Evolutionary conservation across 2,113 vertebrate genomes (phyloP).

Genomic region (Pelusios castaneus): DNA sequence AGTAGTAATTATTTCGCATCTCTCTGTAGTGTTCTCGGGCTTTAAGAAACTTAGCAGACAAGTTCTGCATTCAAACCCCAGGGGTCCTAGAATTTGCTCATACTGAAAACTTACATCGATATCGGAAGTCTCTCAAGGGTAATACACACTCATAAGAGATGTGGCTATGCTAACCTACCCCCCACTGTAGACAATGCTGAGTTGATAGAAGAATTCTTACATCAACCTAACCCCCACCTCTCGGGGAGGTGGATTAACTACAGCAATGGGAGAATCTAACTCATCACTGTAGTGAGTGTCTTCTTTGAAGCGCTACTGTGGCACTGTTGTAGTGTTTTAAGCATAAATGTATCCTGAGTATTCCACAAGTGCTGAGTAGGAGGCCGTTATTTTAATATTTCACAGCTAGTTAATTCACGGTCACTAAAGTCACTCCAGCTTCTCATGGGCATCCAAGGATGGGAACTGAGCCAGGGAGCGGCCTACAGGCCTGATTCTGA

Average conservation of each 20-base stretch:
- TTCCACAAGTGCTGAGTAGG: rapidly evolving
- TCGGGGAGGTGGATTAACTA: neutral
- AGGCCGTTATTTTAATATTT: neutral
- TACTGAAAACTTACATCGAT: neutral
- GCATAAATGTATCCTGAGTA: neutral
- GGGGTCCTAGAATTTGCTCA: neutral
- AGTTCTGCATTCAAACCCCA: neutral
- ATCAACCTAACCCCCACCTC: neutral
- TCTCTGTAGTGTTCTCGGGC: neutral
- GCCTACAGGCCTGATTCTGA: neutral
- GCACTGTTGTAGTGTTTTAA: neutral
- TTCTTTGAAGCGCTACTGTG: neutral
- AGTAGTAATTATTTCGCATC: rapidly evolving
- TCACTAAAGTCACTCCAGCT: neutral
- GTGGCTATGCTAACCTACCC: neutral
- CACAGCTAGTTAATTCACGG: neutral
- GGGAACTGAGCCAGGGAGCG: neutral
- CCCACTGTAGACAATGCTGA: neutral
- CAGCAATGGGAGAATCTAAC: neutral
- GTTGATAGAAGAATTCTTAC: neutral
- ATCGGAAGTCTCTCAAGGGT: neutral
- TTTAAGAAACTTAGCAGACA: neutral
- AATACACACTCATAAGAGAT: neutral
- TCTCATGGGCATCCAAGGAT: neutral
- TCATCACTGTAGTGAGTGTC: neutral